Base-by-base conservation (phyloP, 2,113 vertebrate genomes). In the Gymnocephalus cernua region DNA sequence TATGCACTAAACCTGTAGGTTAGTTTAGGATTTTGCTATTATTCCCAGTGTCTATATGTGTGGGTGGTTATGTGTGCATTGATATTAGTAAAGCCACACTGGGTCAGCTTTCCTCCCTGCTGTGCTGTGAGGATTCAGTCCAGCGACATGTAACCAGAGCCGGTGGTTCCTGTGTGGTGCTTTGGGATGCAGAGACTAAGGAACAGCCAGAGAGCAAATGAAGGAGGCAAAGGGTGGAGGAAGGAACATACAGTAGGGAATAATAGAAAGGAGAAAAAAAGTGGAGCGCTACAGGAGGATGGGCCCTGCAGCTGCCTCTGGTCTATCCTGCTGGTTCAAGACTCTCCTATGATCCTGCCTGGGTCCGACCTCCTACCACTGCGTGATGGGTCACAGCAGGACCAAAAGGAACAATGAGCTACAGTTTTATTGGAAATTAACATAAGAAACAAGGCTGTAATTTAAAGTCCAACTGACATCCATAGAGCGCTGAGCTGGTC, bases 81-180 rank as follows among this genome's bases (percentile, higher is more conserved):
- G 62, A 65, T 59, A 68, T 70, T 59, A 66, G 50, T 47, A 48
- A 58, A 79, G 56, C 58, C 77, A 71, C n/a, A 14, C 50, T n/a
- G 47, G 71, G 53, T 76, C 71, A 67, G 79, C 68, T 66, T 85
- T 58, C 51, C 82, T 83, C 84, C 82, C 80, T 77, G 84, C 80
- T 80, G 81, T 76, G 81, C 68, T 78, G 35, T 56, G 78, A 93
- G 65, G 75, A 50, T 47, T 58, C 63, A 57, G 80, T 64, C 67
- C 63, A 58, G 48, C 29, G 27, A 53, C 16, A 11, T 90, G 89
- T 88, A 93, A 94, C 45, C 70, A 73, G 85, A 94, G 82, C 79
- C 76, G 50, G 23, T 0, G 79, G 86, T 89, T 93, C 88, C 93
- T 91, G 76, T 89, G 74, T 59, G 66, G 82, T 54, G 80, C 61